Base-by-base conservation (phyloP, 1,140 invertebrate species). In the Aphis gossypii region DNA sequence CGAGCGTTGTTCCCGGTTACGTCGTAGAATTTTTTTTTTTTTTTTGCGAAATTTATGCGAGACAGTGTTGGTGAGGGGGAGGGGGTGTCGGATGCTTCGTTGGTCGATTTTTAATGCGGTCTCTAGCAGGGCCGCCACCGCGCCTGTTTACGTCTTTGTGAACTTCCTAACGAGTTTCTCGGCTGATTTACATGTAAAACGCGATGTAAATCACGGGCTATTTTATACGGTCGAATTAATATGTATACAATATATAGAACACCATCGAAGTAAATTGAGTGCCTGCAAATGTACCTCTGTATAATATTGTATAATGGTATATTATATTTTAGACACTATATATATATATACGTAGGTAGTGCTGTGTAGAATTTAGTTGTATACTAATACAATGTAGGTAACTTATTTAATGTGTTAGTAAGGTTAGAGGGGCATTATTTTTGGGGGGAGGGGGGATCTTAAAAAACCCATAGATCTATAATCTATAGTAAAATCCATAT, bases 151-250 rank as follows among this genome's bases (percentile, higher is more conserved):
- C 84, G 84, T 86, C 44, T 89, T 89, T 41, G 51, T 56, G 88
- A 54, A 89, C 88, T 89, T 89, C 21, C 20, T 56, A 76, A 91
- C 56, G 56, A 91, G 90, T 91, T 90, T 91, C 60, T 91, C 60
- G 60, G 41, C 44, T 91, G 76, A 91, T 91, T 91, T 91, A 54
- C 54, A 91, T 91, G 25, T 91, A 76, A 76, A 91, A 76, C 41
- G 44, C 56, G 25, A 91, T 91, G 68, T 44, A 46, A 91, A 91
- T 91, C 60, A 76, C 30, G 1, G 56, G 38, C 38, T 46, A 91
- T 91, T 90, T 91, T 76, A 48, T 46, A 51, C 38, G 41, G 90
- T 91, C 38, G 90, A 91, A 91, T 35, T 35, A 90, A 90, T 41
- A 88, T n/a, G 44, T 44, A 68, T 68, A 68, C 60, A 68, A 68